These are phyloP conservation scores for Balaeniceps rex DNA, from an alignment of 2,113 vertebrate species.

Conservation along the genomic window DNA sequence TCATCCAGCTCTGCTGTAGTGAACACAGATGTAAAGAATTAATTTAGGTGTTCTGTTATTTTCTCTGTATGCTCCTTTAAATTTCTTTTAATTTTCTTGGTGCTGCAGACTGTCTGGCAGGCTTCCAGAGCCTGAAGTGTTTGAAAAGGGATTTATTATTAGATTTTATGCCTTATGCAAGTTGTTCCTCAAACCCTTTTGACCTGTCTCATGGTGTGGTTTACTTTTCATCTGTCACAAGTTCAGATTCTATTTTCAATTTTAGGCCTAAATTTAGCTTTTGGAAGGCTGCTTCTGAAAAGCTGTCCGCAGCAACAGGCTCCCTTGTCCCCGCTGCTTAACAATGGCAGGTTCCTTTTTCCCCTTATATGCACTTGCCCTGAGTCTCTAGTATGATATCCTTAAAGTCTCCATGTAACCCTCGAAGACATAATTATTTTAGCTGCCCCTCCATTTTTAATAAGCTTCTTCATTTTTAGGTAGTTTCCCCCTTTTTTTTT, in stretches of 20 bases:
- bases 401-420: neutral
- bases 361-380: neutral
- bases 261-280: neutral
- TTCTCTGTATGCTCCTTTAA: neutral
- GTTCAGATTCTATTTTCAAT: neutral
- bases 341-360: neutral
- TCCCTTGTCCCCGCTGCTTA: neutral
- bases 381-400: neutral
- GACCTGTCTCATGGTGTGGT: neutral
- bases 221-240: slow-evolving; percentile 18
- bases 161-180: slow-evolving; percentile 11
- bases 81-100: neutral
- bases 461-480: neutral
- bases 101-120: neutral
- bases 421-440: neutral
- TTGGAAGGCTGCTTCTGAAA: neutral
- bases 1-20: neutral
- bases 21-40: neutral
- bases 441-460: neutral
- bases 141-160: slow-evolving; percentile 28
- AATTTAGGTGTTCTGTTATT: neutral
- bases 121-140: neutral
- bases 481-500: neutral
- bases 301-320: neutral
- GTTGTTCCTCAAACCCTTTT: neutral